These are phyloP conservation scores for Periparus ater DNA, from an alignment of 2,797 vertebrate species.

Conservation along the genomic window DNA sequence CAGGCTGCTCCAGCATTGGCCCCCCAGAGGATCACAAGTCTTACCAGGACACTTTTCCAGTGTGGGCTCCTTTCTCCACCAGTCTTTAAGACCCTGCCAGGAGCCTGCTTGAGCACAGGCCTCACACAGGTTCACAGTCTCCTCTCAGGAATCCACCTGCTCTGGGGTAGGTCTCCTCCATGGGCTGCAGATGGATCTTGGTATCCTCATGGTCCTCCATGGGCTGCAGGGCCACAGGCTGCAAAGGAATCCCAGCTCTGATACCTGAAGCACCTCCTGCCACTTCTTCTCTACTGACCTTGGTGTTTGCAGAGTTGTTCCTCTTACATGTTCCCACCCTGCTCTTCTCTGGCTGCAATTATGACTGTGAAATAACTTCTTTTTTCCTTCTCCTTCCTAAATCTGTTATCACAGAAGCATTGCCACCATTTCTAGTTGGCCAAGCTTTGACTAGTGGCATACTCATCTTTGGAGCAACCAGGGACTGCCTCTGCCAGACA, in stretches of 20 bases:
- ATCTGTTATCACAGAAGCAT: background rate
- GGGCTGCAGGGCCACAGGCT: background rate
- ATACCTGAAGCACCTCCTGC: background rate
- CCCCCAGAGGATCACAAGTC: background rate
- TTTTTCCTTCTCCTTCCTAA: background rate
- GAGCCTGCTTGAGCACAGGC: background rate
- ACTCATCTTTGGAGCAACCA: background rate
- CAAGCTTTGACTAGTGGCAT: background rate
- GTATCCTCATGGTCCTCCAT: background rate
- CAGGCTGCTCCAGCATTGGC: background rate
- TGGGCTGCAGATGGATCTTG: background rate
- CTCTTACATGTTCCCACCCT: background rate
- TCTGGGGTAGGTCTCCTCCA: background rate
- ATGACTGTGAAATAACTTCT: background rate
- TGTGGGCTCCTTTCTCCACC: background rate
- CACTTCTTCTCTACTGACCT: background rate
- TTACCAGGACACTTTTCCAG: background rate
- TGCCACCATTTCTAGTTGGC: background rate
- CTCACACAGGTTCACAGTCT: background rate
- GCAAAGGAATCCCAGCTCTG: background rate
- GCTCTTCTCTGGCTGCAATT: background rate
- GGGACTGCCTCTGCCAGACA: background rate
- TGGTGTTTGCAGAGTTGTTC: background rate
- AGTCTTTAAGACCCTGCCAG: background rate
- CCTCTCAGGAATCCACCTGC: background rate